Conservation (phyloP, 92 coral and sea anemone genomes). For the Micromussa lordhowensis region DNA sequence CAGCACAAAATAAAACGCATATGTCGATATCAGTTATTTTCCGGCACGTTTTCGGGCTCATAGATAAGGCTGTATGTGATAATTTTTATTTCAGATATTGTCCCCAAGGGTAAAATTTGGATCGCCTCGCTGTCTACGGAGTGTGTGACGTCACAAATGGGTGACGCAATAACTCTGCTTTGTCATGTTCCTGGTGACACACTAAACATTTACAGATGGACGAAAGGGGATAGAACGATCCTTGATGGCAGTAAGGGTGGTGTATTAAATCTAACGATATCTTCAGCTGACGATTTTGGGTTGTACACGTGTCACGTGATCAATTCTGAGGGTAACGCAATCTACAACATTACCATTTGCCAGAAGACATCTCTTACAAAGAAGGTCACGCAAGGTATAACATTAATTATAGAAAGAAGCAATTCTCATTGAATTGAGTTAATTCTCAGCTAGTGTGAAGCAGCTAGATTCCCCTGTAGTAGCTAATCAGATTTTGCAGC, state of each 20-base stretch:
- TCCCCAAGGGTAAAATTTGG: constrained; percentile 17
- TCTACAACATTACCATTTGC: constrained; percentile 28
- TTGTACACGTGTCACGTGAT: constrained; percentile 31
- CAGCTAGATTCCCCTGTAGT: background rate
- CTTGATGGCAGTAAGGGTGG: constrained; percentile 8
- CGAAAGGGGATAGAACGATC: constrained; percentile 12
- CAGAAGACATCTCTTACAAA: background rate
- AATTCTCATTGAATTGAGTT: background rate
- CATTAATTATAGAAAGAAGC: background rate
- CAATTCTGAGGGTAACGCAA: constrained; percentile 8
- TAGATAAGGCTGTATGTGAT: too few species aligned
- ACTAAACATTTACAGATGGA: constrained; percentile 16
- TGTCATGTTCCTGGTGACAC: constrained; percentile 9
- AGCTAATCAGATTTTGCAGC: too few species aligned
- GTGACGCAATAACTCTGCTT: constrained; percentile 30
- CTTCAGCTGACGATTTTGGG: constrained; percentile 38
- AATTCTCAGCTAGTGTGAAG: background rate
- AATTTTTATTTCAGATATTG: background rate
- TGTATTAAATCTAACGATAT: constrained; percentile 15
- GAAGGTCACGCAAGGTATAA: constrained; percentile 5
- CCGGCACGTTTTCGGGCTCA: too few species aligned
- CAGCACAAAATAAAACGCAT: too few species aligned
- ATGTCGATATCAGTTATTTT: too few species aligned
- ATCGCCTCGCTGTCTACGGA: background rate
- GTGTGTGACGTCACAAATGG: constrained; percentile 27